Evolutionary conservation across 2,888 invertebrate genomes (phyloP), one percentile per base, ranked within the genome.

Genomic region (Homarus gammarus): DNA sequence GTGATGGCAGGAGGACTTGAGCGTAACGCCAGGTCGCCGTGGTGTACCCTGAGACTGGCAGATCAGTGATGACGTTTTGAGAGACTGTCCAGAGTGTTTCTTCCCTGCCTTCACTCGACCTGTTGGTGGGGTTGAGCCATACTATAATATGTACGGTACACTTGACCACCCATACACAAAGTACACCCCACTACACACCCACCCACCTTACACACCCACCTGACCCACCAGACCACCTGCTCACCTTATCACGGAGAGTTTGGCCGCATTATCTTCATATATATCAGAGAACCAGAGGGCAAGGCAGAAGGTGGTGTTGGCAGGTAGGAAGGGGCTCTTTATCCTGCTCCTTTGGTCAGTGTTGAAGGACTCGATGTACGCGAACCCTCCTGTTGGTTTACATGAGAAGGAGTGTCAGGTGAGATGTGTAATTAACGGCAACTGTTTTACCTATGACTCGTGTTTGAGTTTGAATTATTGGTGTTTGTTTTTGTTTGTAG

Each of bases 291-390:
- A 90, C 73, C 70, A 87, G 79, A 90, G 84, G 38, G 84, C 12
- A 22, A 87, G 49, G 31, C 90, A 90, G 49, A 70, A 83, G n/a
- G 84, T 64, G 27, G 15, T 22, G 44, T 87, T 75, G 27, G 6
- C 44, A 27, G 56, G 22, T 10, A 90, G 27, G 31, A 38, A 51
- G 1, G 90, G 84, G 18, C 87, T 84, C 44, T 44, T 79, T 56
- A 90, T 40, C 12, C 77, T 49, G 31, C 90, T 87, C 31, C 27
- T 79, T 15, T 72, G 44, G n/a, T 72, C 56, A 12, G 61, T 84
- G 40, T 84, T 90, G 73, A 87, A 84, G 72, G 84, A 75, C 18
- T 87, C 84, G 2, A 90, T 49, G 68, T 79, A 90, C 51, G 64
- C 79, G 72, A 70, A 90, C 0, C 90, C 90, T 31, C 87, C 90